Evolutionary conservation across 2,797 vertebrate species (phyloP), one percentile per base, ranked within the genome.

Genomic region (Lepilemur ruficaudatus): DNA sequence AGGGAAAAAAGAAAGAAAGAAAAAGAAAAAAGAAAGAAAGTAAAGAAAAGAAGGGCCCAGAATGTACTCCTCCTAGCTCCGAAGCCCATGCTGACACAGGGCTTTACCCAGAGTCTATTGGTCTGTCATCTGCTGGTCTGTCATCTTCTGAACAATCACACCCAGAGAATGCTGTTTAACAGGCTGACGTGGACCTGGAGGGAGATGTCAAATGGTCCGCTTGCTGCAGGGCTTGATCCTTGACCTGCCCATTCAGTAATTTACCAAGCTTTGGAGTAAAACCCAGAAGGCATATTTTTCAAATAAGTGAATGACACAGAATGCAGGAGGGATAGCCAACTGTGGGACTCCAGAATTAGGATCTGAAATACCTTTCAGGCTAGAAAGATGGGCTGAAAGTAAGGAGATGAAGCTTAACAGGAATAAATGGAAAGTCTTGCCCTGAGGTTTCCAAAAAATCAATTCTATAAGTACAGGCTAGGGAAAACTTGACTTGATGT

Each of bases 401-500:
- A 65, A 72, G n/a, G 57, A 76, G 69, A 67, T 1, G 61, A 80
- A 72, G n/a, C 69, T 83, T 86, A 75, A 89, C 32, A 72, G 90
- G 43, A 70, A 86, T 72, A 78, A 87, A 82, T 61, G 80, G 57
- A 23, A 90, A 65, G 59, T 73, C 85, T 61, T 87, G 57, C 46
- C 17, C 72, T 15, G 82, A 83, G 59, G 38, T 75, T 96, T 95
- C 89, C 13, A 14, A 88, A 96, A 93, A 89, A 70, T 95, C 85
- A 28, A 93, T 92, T 89, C 17, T 4, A 0, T 91, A 92, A 93
- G 38, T 81, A 72, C 0, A 22, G 32, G 43, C 83, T 82, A 23
- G 59, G 91, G 84, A 82, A 61, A 65, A 48, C 50, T 48, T 46
- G 43, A 55, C 41, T 59, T 35, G 84, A 79, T 55, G 46, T 30